These are phyloP conservation scores for Centruroides vittatus DNA, from an alignment of 1,140 invertebrate species.

Conservation along the genomic window DNA sequence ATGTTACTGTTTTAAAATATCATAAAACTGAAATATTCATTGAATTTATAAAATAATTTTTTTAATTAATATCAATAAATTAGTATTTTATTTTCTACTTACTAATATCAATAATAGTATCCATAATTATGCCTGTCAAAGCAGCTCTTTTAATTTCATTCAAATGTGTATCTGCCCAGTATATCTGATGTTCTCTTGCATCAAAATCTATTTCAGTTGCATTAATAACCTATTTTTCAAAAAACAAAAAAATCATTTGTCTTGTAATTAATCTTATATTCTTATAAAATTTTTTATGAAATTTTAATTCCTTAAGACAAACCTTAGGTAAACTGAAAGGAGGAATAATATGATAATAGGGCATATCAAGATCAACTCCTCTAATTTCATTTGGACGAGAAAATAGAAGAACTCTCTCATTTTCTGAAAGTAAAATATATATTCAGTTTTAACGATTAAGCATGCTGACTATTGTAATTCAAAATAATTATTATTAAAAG, in stretches of 20 bases:
- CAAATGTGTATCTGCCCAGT: conserved; percentile 59
- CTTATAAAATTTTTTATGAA: not conserved
- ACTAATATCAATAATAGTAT: conserved; percentile 59
- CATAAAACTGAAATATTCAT: too few species aligned
- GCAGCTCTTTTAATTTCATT: conserved; percentile 56
- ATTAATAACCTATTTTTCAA: conserved; percentile 19
- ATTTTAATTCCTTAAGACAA: conserved; percentile 21
- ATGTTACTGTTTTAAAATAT: too few species aligned
- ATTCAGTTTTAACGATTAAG: not conserved
- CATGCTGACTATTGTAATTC: too few species aligned
- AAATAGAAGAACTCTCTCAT: conserved; percentile 60
- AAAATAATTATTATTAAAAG: too few species aligned
- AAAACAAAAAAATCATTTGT: not conserved
- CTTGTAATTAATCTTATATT: not conserved
- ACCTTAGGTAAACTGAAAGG: conserved; percentile 47
- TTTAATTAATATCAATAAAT: too few species aligned
- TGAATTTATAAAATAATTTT: too few species aligned
- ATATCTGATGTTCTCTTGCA: conserved; percentile 46
- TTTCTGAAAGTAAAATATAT: conserved; percentile 34
- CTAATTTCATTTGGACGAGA: conserved; percentile 59
- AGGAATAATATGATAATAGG: conserved; percentile 60
- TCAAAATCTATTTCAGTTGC: conserved; percentile 54
- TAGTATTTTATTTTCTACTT: not conserved
- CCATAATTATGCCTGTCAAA: conserved; percentile 46
- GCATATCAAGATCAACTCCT: conserved; percentile 58